phyloP scores from a whole-genome alignment of 2,888 invertebrate species.

The Oscheius sp. region DNA sequence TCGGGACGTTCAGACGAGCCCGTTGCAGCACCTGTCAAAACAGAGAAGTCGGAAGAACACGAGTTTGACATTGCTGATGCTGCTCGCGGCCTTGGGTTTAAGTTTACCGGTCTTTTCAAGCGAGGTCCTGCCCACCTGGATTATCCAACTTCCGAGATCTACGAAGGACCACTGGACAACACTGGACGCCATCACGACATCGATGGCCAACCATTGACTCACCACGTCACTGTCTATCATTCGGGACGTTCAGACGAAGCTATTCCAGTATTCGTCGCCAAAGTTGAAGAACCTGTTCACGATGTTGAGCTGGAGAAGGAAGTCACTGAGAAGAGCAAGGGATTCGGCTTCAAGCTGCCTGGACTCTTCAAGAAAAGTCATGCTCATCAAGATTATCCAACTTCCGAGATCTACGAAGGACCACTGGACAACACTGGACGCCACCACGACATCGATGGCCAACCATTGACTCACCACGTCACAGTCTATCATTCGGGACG shows the following conservation, averaged over 20 bases:
- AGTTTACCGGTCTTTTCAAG: conserved; percentile 53
- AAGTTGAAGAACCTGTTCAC: conserved; percentile 37
- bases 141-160: conserved; percentile 45
- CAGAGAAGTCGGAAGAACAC: conserved; percentile 1
- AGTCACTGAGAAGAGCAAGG: conserved; percentile 25
- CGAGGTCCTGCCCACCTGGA: conserved; percentile 51
- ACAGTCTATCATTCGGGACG: conserved; percentile 42
- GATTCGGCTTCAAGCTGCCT: conserved; percentile 43
- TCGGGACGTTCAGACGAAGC: conserved; percentile 39
- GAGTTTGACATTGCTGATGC: conserved; percentile 24
- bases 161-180: conserved; percentile 44
- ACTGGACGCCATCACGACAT: conserved; percentile 31
- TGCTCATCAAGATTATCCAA: conserved; percentile 52
- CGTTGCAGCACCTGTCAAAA: neutral
- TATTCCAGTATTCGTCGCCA: conserved; percentile 25
- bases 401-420: conserved; percentile 47
- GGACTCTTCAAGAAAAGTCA: conserved; percentile 51
- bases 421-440: conserved; percentile 43
- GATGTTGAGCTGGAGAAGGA: conserved; percentile 28
- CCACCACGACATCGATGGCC: conserved; percentile 41
- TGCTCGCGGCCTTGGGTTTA: conserved; percentile 27
- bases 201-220: conserved; percentile 40
- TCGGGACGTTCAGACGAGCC: conserved; percentile 42
- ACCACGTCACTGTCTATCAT: conserved; percentile 47
- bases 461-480: conserved; percentile 49